These are phyloP conservation scores for Apolygus lucorum DNA, from an alignment of 1,140 invertebrate species.

Conservation along the genomic window DNA sequence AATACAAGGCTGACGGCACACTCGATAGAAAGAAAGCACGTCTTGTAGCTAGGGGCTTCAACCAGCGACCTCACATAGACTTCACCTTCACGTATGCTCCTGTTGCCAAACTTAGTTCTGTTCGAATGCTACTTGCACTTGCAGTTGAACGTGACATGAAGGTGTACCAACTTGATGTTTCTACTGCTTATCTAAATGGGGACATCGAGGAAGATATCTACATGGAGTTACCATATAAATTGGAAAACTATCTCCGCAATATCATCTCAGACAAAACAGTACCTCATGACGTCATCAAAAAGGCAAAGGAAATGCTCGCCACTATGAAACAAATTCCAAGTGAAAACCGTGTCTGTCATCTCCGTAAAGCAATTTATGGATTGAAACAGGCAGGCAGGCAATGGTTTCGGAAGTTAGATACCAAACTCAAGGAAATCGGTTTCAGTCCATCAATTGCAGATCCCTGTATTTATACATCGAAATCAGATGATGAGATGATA, in stretches of 20 bases:
- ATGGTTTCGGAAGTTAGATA: neutral
- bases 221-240: constrained; percentile 30
- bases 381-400: constrained; percentile 34
- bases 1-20: constrained; percentile 24
- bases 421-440: neutral
- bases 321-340: neutral
- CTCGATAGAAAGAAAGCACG: constrained; percentile 29
- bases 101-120: constrained; percentile 30
- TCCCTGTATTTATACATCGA: neutral
- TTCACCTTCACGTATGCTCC: constrained; percentile 31
- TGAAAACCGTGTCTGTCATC: constrained; percentile 32
- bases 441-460: neutral
- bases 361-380: constrained; percentile 40
- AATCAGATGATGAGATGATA: neutral
- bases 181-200: constrained; percentile 42
- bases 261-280: neutral
- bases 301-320: neutral
- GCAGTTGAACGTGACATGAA: constrained; percentile 36
- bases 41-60: constrained; percentile 33
- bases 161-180: constrained; percentile 38
- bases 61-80: constrained; percentile 30
- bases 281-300: neutral
- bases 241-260: neutral
- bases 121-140: constrained; percentile 39
- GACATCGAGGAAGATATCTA: constrained; percentile 41